Percentiles rank a stretch among this genome's conserved stretches.
These are phyloP conservation scores for Tethea ocularis DNA, from an alignment of 2,888 invertebrate species.

Conservation along the genomic window DNA sequence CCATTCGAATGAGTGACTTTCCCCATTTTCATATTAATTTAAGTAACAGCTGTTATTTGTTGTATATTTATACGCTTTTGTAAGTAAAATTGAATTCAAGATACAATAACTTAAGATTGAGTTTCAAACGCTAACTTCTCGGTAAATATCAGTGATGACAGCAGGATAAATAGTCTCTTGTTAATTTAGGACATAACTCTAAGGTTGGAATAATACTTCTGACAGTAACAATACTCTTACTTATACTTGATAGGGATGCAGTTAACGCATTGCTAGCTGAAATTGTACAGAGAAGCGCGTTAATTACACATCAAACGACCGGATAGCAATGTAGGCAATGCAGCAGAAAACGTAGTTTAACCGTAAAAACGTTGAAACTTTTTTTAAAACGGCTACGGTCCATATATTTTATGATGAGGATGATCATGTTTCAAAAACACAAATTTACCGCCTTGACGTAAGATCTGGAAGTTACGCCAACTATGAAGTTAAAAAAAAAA, in stretches of 20 bases:
- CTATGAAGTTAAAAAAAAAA: no score
- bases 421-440: no score
- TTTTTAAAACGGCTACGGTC: not conserved
- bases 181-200: no score
- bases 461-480: no score
- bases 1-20: constrained; percentile 5
- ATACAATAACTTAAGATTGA: not conserved
- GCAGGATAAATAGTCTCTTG: no score
- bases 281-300: constrained; percentile 20
- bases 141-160: no score
- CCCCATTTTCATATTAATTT: not conserved
- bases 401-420: not conserved
- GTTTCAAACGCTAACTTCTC: not conserved
- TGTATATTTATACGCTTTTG: not conserved
- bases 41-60: not conserved
- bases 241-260: constrained; percentile 9
- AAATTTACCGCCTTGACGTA: no score
- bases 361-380: not conserved
- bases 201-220: not conserved
- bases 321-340: constrained; percentile 25
- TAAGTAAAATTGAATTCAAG: not conserved
- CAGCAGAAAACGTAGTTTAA: constrained; percentile 16
- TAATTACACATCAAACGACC: constrained; percentile 30
- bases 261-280: constrained; percentile 33
- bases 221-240: not conserved